phyloP scores from a whole-genome alignment of 2,797 vertebrate species.

The Macrochelys suwanniensis region DNA sequence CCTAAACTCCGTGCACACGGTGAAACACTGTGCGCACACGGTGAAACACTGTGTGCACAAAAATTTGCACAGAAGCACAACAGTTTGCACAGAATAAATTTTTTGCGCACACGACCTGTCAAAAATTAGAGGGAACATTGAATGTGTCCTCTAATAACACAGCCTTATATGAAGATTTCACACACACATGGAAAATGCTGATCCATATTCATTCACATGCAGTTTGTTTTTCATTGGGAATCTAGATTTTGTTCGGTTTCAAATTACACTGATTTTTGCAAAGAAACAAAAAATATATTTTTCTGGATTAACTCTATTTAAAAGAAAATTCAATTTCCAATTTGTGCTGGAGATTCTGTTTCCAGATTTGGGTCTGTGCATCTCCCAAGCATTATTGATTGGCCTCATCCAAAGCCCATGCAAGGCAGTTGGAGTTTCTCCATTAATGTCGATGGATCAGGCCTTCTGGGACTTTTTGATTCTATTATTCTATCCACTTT shows the following conservation, averaged over 20 bases:
- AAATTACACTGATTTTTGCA: background rate
- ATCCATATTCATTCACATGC: background rate
- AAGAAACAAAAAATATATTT: background rate
- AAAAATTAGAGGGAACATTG: too few species aligned
- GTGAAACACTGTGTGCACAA: too few species aligned
- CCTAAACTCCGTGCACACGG: too few species aligned
- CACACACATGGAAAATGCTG: background rate
- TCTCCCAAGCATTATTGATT: background rate
- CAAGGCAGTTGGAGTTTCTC: background rate
- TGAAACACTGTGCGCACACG: too few species aligned
- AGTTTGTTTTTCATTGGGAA: background rate
- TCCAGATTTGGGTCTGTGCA: background rate
- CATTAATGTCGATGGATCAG: background rate
- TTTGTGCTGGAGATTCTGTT: background rate
- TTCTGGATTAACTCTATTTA: background rate
- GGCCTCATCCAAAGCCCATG: background rate
- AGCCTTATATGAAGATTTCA: background rate
- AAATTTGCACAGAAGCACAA: too few species aligned
- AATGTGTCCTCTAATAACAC: background rate
- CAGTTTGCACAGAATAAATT: too few species aligned
- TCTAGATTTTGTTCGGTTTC: background rate
- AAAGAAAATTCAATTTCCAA: background rate
- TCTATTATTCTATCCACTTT: background rate
- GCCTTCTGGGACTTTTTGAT: background rate
- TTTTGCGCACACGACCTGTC: too few species aligned